These are phyloP conservation scores for Plagodis dolabraria DNA, from an alignment of 2,888 invertebrate genomes.

Conservation along the genomic window DNA sequence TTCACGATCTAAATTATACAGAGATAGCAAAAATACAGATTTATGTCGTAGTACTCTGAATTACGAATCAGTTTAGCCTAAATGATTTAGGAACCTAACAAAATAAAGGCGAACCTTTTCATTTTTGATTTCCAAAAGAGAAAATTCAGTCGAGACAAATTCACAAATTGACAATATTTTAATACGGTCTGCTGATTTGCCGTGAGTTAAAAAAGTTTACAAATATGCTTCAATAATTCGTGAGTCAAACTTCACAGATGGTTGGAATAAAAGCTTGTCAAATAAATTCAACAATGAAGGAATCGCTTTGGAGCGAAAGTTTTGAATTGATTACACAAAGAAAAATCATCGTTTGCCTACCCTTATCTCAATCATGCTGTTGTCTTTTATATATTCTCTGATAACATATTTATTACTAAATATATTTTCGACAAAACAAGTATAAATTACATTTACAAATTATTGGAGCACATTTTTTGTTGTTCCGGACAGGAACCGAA, in stretches of 20 bases:
- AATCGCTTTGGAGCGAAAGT: slow-evolving; percentile 11
- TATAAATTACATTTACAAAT: too few species aligned
- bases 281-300: slow-evolving; percentile 33
- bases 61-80: neutral
- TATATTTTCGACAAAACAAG: too few species aligned
- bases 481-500: too few species aligned
- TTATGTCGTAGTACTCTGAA: too few species aligned
- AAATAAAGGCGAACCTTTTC: slow-evolving; percentile 1
- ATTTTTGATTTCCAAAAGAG: slow-evolving; percentile 11
- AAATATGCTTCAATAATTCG: slow-evolving; percentile 25
- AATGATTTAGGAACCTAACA: neutral
- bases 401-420: too few species aligned
- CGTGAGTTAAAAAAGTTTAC: slow-evolving; percentile 30
- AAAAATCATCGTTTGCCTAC: too few species aligned
- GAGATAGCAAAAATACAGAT: too few species aligned
- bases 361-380: too few species aligned
- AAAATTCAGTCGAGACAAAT: slow-evolving; percentile 24
- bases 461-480: too few species aligned
- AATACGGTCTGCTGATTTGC: slow-evolving; percentile 27
- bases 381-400: too few species aligned
- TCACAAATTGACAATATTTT: slow-evolving; percentile 25
- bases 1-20: too few species aligned
- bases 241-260: slow-evolving; percentile 23
- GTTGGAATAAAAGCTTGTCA: slow-evolving; percentile 32
- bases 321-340: slow-evolving; percentile 1